These are phyloP conservation scores for Chrysomela aeneicollis DNA, from an alignment of 2,888 invertebrate species.

Conservation along the genomic window DNA sequence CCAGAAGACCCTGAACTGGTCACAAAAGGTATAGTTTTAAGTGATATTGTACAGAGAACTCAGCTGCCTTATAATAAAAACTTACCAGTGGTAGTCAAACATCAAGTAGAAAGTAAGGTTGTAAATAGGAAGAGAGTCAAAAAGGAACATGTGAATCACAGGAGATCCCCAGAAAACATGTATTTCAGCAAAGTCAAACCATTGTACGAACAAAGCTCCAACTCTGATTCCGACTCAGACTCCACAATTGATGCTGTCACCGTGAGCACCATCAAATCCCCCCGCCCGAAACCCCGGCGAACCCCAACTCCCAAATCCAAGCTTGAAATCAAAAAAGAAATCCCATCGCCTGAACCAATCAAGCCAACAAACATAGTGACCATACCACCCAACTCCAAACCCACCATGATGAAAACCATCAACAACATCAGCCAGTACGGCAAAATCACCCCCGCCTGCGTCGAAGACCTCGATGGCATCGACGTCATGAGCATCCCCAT, in stretches of 20 bases:
- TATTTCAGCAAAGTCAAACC: constrained; percentile 27
- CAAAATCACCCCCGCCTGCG: constrained; percentile 59
- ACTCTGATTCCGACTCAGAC: constrained; percentile 57
- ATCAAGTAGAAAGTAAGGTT: constrained; percentile 49
- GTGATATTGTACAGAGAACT: constrained; percentile 70
- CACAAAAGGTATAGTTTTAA: constrained; percentile 75
- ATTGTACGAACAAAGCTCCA: constrained; percentile 47
- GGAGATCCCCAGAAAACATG: constrained; percentile 38
- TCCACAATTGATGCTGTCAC: constrained; percentile 47
- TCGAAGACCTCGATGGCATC: constrained; percentile 67
- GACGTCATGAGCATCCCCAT: constrained; percentile 83
- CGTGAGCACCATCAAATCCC: constrained; percentile 36
- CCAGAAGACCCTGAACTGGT: constrained; percentile 81
- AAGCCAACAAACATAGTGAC: constrained; percentile 1
- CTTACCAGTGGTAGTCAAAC: constrained; percentile 43
- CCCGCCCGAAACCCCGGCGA: constrained; percentile 23
- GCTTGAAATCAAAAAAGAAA: constrained; percentile 36
- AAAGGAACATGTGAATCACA: constrained; percentile 40
- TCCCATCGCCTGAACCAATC: constrained; percentile 27
- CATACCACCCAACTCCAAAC: constrained; percentile 25
- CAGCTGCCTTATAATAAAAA: constrained; percentile 59
- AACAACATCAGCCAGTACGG: constrained; percentile 48
- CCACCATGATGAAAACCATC: constrained; percentile 37
- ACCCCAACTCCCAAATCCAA: constrained; percentile 34
- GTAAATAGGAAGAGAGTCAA: constrained; percentile 48